Evolutionary conservation across 2,113 vertebrate species (phyloP).

Genomic region (Marmota flaviventris): DNA sequence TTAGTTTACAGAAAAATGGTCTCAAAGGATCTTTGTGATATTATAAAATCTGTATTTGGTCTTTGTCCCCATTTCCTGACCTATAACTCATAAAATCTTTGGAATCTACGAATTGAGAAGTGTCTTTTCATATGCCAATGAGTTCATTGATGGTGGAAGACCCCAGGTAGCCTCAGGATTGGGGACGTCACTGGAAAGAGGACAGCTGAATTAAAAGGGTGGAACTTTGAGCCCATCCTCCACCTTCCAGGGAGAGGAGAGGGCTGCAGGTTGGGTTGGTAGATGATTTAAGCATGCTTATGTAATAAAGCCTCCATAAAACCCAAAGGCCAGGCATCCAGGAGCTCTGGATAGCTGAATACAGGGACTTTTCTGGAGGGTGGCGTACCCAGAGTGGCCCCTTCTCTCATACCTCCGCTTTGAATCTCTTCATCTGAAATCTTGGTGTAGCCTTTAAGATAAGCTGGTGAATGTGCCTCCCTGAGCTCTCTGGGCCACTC

Average conservation of each 20-base stretch:
- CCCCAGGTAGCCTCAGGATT: not conserved
- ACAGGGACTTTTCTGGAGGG: not conserved
- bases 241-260: not conserved
- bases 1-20: not conserved
- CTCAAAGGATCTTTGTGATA: not conserved
- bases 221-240: not conserved
- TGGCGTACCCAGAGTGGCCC: not conserved
- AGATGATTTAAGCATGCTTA: no score
- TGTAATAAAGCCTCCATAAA: not conserved
- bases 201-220: no score
- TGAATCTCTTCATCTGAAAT: not conserved
- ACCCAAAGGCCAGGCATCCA: not conserved
- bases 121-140: not conserved
- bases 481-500: not conserved
- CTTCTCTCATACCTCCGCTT: not conserved
- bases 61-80: not conserved
- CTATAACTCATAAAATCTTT: not conserved
- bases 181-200: not conserved
- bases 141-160: no score
- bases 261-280: no score
- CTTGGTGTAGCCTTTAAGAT: not conserved
- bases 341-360: not conserved
- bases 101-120: not conserved
- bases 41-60: not conserved
- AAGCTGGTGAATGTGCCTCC: not conserved